A percentile compares a stretch with the other conserved stretches of the same genome.
phyloP scores from a whole-genome alignment of 2,797 vertebrate genomes.

The Oophaga sylvatica region DNA sequence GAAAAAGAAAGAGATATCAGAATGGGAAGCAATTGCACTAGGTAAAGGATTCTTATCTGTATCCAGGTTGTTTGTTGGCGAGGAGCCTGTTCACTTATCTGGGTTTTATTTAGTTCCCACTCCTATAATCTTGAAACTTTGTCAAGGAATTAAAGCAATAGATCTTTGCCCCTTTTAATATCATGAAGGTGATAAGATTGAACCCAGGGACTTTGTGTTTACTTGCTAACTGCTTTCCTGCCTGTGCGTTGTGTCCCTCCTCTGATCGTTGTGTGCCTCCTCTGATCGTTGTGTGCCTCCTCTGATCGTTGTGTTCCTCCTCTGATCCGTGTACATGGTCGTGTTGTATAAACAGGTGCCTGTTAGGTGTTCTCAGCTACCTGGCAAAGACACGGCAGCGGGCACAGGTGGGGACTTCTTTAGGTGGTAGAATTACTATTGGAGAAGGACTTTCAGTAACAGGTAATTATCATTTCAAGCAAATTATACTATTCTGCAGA shows the following conservation, averaged over 20 bases:
- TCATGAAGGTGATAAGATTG: conserved; percentile 26
- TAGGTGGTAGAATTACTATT: neutral
- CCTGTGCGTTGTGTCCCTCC: neutral
- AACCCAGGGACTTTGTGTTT: conserved; percentile 13
- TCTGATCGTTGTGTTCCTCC: too few relatives aligned
- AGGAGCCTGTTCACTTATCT: conserved; percentile 29
- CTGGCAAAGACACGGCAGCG: neutral
- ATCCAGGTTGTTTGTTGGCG: conserved; percentile 6
- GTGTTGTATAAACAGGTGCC: neutral
- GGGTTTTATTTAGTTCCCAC: conserved; percentile 1
- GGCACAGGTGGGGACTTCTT: neutral
- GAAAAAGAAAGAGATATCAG: conserved; percentile 36
- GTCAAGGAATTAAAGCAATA: conserved; percentile 18
- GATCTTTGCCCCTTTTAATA: conserved; percentile 45
- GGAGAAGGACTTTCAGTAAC: neutral
- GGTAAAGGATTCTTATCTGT: conserved; percentile 18
- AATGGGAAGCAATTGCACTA: conserved; percentile 19
- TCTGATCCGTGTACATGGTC: too few relatives aligned
- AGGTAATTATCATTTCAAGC: neutral
- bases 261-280: too few relatives aligned
- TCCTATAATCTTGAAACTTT: conserved; percentile 15
- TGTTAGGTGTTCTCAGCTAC: neutral
- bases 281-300: neutral
- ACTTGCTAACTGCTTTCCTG: neutral
- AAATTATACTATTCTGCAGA: too few relatives aligned